phyloP scores from a whole-genome alignment of 1,140 invertebrate species.

The Leptestheria dahalacensis region DNA sequence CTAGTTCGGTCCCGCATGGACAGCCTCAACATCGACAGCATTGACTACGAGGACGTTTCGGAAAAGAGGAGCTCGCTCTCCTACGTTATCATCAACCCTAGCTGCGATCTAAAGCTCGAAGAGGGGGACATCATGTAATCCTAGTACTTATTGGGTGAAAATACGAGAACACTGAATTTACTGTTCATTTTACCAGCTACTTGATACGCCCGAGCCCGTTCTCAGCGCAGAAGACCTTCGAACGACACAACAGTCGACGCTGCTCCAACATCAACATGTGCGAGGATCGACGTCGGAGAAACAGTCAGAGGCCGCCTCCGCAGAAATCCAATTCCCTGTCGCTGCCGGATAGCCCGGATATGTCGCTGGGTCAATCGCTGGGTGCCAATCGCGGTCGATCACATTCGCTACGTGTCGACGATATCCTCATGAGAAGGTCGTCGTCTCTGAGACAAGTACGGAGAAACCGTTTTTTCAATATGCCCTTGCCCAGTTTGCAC shows the following conservation, averaged over 20 bases:
- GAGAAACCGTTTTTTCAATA: no score
- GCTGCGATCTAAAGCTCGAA: constrained; percentile 88
- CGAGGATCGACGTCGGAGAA: constrained; percentile 38
- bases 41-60: constrained; percentile 83
- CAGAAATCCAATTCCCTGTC: constrained; percentile 70
- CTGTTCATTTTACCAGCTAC: constrained; percentile 42
- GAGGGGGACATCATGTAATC: constrained; percentile 89
- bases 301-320: constrained; percentile 37
- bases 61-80: constrained; percentile 83
- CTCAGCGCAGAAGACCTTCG: constrained; percentile 83
- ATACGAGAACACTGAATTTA: constrained; percentile 4
- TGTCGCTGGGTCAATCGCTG: constrained; percentile 38
- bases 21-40: constrained; percentile 68
- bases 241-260: constrained; percentile 71
- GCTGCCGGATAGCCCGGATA: constrained; percentile 68
- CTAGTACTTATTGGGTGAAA: constrained; percentile 3
- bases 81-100: constrained; percentile 97
- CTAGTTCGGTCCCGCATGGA: constrained; percentile 85
- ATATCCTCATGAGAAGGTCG: constrained; percentile 62
- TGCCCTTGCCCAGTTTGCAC: no score
- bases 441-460: constrained; percentile 59
- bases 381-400: constrained; percentile 50
- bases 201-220: constrained; percentile 77
- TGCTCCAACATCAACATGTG: constrained; percentile 82
- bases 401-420: constrained; percentile 67